Conservation (phyloP, 2,888 invertebrate species). For the Mesochorus sp. region DNA sequence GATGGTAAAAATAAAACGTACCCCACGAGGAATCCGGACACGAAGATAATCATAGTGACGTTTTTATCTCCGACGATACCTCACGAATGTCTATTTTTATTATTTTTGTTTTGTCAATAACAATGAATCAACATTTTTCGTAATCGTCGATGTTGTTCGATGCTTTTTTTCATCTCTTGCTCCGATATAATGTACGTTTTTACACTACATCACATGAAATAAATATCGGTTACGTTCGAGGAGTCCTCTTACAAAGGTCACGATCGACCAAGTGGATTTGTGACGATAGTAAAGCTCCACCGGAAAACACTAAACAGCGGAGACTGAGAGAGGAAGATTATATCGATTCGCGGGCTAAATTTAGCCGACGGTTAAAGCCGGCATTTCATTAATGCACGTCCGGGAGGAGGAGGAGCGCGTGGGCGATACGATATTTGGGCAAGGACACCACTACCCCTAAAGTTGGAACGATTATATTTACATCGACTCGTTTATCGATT, state of each 20-base stretch:
- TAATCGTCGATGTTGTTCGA: background rate
- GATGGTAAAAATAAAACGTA: constrained; percentile 68
- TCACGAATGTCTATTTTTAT: background rate
- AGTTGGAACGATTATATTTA: too few species aligned
- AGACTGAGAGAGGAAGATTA: constrained; percentile 20
- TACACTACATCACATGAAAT: too few species aligned
- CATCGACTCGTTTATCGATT: too few species aligned
- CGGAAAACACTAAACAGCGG: constrained; percentile 16
- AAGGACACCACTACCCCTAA: background rate
- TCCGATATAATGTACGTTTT: too few species aligned
- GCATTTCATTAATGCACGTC: constrained; percentile 34
- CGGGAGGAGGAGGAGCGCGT: background rate
- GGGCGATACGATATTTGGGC: background rate
- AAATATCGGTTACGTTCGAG: background rate
- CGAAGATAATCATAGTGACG: constrained; percentile 79
- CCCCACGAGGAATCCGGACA: constrained; percentile 81
- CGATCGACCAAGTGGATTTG: constrained; percentile 36
- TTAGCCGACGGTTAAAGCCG: constrained; percentile 35
- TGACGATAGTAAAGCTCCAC: constrained; percentile 7
- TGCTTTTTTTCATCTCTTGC: background rate
- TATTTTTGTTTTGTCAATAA: too few species aligned
- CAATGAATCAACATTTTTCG: background rate
- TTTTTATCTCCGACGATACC: background rate
- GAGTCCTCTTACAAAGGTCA: constrained; percentile 47
- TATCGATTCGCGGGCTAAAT: constrained; percentile 50